phyloP scores from a whole-genome alignment of 2,797 vertebrate species.

The Lacerta viridis region DNA sequence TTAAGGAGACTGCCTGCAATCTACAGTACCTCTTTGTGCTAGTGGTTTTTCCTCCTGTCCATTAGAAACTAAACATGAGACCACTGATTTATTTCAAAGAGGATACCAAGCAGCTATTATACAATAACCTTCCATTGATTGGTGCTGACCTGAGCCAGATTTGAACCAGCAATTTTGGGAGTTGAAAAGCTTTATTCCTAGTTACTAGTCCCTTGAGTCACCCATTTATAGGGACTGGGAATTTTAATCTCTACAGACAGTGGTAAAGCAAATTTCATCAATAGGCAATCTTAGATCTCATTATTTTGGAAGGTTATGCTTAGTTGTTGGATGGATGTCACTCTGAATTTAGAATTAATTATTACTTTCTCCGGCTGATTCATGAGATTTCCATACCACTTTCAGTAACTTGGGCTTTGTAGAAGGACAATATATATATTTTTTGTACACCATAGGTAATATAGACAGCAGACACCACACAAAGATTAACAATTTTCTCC shows the following conservation, averaged over 20 bases:
- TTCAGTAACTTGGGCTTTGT: background rate
- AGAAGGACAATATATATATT: background rate
- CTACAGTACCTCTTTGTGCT: background rate
- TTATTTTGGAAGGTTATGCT: background rate
- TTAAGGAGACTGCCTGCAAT: conserved; percentile 4
- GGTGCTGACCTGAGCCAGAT: conserved; percentile 25
- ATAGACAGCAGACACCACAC: background rate
- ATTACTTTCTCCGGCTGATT: conserved; percentile 16
- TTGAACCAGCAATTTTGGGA: conserved; percentile 16
- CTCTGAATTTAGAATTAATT: background rate
- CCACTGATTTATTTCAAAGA: conserved; percentile 12
- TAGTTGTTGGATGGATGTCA: background rate
- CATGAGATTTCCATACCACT: background rate
- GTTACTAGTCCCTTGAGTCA: conserved; percentile 1
- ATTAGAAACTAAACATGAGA: background rate
- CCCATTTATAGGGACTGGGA: background rate
- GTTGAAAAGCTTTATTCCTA: conserved; percentile 11
- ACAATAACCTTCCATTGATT: conserved; percentile 31
- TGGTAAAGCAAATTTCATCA: conserved; percentile 25
- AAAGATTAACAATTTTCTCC: background rate
- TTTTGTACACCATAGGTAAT: background rate
- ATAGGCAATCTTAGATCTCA: background rate
- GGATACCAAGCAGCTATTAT: background rate
- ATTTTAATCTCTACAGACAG: background rate
- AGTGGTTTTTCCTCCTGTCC: background rate